Conservation (phyloP, 2,888 invertebrate genomes). For the Lepidonotus clava region DNA sequence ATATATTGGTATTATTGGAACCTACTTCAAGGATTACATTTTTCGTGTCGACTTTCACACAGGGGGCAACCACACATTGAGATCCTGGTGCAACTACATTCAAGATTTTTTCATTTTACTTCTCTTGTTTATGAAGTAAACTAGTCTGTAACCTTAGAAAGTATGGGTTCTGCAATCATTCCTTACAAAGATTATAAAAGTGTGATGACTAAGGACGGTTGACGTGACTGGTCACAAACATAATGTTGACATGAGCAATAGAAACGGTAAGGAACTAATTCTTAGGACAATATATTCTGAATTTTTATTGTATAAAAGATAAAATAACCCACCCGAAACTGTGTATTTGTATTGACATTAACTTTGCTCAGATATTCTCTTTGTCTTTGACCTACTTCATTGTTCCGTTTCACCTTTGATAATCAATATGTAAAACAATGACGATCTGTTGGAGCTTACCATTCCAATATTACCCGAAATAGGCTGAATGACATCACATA, state of each 20-base stretch:
- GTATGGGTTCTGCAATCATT: neutral
- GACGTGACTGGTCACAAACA: neutral
- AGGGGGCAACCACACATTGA: neutral
- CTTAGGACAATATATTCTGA: neutral
- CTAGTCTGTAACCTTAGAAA: neutral
- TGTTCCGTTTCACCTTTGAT: too few relatives aligned
- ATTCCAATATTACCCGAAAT: too few relatives aligned
- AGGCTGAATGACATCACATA: too few relatives aligned
- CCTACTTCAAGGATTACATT: neutral
- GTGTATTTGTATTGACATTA: neutral
- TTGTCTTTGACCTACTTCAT: neutral
- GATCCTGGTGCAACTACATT: neutral
- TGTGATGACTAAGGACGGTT: conserved; percentile 25
- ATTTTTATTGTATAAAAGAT: neutral
- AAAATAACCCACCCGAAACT: too few relatives aligned
- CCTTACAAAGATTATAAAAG: too few relatives aligned
- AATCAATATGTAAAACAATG: too few relatives aligned
- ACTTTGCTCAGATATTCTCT: neutral
- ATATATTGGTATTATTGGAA: neutral
- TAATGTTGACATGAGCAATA: neutral
- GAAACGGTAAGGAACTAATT: neutral
- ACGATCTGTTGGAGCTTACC: too few relatives aligned
- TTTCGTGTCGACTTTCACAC: too few relatives aligned
- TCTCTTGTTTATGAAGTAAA: neutral
- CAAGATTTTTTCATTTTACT: neutral